Evolutionary conservation across 2,888 invertebrate genomes (phyloP).

Genomic region (Latrodectus elegans): DNA sequence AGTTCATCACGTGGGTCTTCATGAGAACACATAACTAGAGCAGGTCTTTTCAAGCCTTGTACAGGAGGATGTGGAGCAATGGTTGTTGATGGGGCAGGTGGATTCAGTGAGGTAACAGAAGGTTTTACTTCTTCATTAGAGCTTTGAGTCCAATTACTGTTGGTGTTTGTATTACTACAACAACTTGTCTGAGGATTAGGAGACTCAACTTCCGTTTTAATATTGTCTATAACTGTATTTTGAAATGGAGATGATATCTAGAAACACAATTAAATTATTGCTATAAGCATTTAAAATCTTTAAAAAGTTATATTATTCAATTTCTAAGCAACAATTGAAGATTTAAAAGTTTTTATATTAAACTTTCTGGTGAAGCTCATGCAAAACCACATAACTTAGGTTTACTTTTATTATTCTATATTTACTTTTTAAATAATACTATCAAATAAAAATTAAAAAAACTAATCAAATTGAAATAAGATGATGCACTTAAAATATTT

Average conservation of each 20-base stretch:
- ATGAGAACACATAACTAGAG: constrained; percentile 84
- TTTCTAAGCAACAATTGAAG: no score
- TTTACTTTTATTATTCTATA: no score
- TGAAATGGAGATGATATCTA: constrained; percentile 57
- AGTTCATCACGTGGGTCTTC: constrained; percentile 88
- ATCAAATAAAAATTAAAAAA: no score
- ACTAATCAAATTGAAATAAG: no score
- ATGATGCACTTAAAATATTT: no score
- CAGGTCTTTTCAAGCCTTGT: constrained; percentile 82
- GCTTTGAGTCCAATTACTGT: constrained; percentile 12
- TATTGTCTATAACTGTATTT: constrained; percentile 45
- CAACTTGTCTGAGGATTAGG: constrained; percentile 26
- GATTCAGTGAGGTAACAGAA: constrained; percentile 16
- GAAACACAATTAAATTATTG: not conserved
- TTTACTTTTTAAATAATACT: no score
- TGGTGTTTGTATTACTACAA: not conserved
- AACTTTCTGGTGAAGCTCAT: no score
- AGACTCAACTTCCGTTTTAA: constrained; percentile 44
- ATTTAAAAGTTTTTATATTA: no score
- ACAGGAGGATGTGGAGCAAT: constrained; percentile 34
- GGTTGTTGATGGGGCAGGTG: constrained; percentile 52
- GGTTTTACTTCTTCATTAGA: constrained; percentile 47
- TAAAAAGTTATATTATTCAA: no score
- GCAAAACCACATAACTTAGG: no score
- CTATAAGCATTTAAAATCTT: no score